These are phyloP conservation scores for Tribolium castaneum DNA, from an alignment of 1,140 invertebrate species.

Conservation along the genomic window DNA sequence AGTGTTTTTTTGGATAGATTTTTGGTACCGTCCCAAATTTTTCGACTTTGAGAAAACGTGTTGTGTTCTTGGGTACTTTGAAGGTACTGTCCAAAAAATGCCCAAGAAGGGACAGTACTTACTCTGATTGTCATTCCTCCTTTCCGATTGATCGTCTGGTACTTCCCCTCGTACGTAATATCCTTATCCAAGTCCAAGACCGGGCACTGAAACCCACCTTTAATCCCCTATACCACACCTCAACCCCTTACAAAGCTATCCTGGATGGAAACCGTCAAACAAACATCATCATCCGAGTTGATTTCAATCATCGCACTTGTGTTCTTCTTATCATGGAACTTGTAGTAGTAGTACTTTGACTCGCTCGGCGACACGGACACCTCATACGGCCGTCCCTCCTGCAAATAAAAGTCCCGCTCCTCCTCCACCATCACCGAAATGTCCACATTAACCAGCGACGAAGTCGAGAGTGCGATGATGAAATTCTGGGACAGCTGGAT, in stretches of 20 bases:
- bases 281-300: slow-evolving; percentile 73
- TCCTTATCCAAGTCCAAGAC: slow-evolving; percentile 80
- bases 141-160: slow-evolving; percentile 78
- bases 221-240: not conserved
- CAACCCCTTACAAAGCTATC: slow-evolving; percentile 54
- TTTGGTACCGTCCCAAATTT: no score
- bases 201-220: slow-evolving; percentile 73
- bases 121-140: slow-evolving; percentile 78
- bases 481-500: slow-evolving; percentile 60
- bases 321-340: slow-evolving; percentile 51
- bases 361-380: slow-evolving; percentile 66
- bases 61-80: no score
- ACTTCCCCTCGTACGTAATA: slow-evolving; percentile 76
- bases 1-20: no score
- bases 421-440: slow-evolving; percentile 68
- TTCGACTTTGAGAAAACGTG: no score
- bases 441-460: slow-evolving; percentile 65
- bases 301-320: slow-evolving; percentile 75
- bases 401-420: slow-evolving; percentile 70
- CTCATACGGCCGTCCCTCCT: slow-evolving; percentile 61
- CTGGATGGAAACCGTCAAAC: slow-evolving; percentile 70
- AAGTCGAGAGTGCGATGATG: slow-evolving; percentile 73
- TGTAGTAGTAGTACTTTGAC: slow-evolving; percentile 61
- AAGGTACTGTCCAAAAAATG: no score
- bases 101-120: slow-evolving; percentile 54